Percentiles rank a stretch among this genome's conserved stretches.
Evolutionary conservation across 2,113 vertebrate genomes (phyloP).

Genomic region (Diglossa brunneiventris): DNA sequence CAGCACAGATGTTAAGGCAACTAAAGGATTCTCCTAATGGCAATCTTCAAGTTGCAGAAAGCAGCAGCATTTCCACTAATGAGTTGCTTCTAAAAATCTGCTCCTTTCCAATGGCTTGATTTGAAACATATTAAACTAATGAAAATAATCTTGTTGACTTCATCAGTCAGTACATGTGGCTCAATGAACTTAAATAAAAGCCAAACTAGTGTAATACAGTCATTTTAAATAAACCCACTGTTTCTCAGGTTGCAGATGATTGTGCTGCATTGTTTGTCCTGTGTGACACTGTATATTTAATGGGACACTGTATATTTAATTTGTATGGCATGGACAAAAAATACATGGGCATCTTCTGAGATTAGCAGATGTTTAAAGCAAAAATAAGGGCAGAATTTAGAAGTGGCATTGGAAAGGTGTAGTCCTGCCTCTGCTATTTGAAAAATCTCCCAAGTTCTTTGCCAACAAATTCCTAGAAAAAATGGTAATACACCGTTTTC

Average conservation of each 20-base stretch:
- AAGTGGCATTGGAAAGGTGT: neutral
- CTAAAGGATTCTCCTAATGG: neutral
- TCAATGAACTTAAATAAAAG: neutral
- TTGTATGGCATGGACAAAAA: neutral
- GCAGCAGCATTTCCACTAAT: neutral
- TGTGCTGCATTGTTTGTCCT: neutral
- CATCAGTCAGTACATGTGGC: neutral
- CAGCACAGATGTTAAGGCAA: neutral
- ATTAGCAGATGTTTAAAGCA: neutral
- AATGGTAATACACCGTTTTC: slow-evolving; percentile 43
- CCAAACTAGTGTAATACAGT: neutral
- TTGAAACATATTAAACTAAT: neutral
- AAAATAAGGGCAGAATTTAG: slow-evolving; percentile 20
- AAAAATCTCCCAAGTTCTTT: slow-evolving; percentile 49
- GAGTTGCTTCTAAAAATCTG: neutral
- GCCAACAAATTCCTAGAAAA: slow-evolving; percentile 51
- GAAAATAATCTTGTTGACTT: neutral
- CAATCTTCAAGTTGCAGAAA: neutral
- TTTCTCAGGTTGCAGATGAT: neutral
- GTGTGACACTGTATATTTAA: neutral
- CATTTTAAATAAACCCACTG: neutral
- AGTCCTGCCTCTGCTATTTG: slow-evolving; percentile 10
- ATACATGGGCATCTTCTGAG: neutral
- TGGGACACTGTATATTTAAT: neutral
- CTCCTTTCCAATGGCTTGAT: neutral